Conservation (phyloP, 2,797 vertebrate species). For the Dermochelys coriacea region DNA sequence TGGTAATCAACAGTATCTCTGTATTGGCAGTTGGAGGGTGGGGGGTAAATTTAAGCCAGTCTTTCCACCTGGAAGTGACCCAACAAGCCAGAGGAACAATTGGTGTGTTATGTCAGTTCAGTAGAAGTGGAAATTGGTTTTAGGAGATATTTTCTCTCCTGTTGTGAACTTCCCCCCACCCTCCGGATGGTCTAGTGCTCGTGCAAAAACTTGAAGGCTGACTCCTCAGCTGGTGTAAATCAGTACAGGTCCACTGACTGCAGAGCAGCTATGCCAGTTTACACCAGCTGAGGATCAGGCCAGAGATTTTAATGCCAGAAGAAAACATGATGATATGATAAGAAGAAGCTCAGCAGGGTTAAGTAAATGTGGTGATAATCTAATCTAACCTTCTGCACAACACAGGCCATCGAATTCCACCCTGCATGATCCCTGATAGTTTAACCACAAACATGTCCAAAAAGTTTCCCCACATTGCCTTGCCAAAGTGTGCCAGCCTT, state of each 20-base stretch:
- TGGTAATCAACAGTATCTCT: not conserved
- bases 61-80: not conserved
- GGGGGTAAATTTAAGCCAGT: not conserved
- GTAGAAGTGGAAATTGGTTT: fast-evolving
- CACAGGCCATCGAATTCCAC: not conserved
- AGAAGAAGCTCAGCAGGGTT: not conserved
- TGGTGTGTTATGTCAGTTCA: not conserved
- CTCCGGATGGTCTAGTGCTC: not conserved
- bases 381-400: not conserved
- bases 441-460: not conserved
- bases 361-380: not conserved
- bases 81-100: not conserved
- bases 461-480: not conserved
- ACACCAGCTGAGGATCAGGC: not conserved
- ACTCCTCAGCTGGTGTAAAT: not conserved
- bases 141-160: not conserved
- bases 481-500: not conserved
- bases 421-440: not conserved
- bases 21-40: not conserved
- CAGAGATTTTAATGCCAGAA: not conserved
- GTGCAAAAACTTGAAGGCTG: fast-evolving
- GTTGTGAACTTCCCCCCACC: not conserved
- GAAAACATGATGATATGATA: not conserved
- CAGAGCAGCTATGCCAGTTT: not conserved
- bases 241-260: not conserved